Conservation (phyloP, 2,888 invertebrate species). For the Polietes domitor region DNA sequence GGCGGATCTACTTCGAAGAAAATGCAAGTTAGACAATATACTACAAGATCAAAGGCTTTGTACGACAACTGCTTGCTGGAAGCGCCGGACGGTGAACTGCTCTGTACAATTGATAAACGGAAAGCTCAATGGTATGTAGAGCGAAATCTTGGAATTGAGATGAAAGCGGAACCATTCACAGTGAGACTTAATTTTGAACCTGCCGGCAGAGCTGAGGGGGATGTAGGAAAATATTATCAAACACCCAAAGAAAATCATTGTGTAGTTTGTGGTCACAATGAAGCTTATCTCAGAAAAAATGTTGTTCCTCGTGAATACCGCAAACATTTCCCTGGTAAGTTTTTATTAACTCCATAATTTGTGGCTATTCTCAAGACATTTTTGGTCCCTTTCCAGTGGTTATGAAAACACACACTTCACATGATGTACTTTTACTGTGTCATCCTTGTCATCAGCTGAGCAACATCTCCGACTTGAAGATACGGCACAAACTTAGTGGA, state of each 20-base stretch:
- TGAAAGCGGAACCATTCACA: slow-evolving; percentile 82
- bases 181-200: slow-evolving; percentile 90
- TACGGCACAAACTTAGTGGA: slow-evolving; percentile 84
- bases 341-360: background rate
- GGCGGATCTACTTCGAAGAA: background rate
- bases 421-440: slow-evolving; percentile 90
- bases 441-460: slow-evolving; percentile 87
- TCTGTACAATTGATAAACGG: slow-evolving; percentile 88
- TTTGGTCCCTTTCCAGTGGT: slow-evolving; percentile 82
- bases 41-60: slow-evolving; percentile 83
- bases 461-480: slow-evolving; percentile 84
- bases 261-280: slow-evolving; percentile 88
- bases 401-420: slow-evolving; percentile 91
- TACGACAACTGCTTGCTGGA: slow-evolving; percentile 90
- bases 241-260: slow-evolving; percentile 88
- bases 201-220: slow-evolving; percentile 86
- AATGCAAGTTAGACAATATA: slow-evolving; percentile 49
- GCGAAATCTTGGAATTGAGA: slow-evolving; percentile 81
- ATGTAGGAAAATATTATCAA: slow-evolving; percentile 88
- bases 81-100: slow-evolving; percentile 89
- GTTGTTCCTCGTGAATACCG: slow-evolving; percentile 92
- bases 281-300: slow-evolving; percentile 88
- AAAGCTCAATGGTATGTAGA: slow-evolving; percentile 87
- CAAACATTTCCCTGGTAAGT: slow-evolving; percentile 86
- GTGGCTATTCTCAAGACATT: background rate